A percentile compares a stretch with the other conserved stretches of the same genome.
These are phyloP conservation scores for Stichodactyla mertensii DNA, from an alignment of 64 coral and sea anemone species.

Conservation along the genomic window DNA sequence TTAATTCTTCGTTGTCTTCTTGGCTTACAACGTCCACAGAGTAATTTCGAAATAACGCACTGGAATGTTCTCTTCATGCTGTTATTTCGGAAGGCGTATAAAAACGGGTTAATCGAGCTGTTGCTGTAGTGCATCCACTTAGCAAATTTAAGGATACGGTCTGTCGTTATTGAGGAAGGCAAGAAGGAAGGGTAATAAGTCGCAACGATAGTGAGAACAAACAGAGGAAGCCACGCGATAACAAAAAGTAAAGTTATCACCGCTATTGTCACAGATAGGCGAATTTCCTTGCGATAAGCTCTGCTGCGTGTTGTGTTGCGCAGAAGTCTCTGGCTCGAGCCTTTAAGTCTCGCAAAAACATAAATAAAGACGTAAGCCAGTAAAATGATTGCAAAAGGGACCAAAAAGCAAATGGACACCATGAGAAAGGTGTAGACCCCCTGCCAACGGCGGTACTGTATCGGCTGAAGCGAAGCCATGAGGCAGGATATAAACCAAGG, in stretches of 20 bases:
- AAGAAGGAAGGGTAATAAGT: constrained; percentile 36
- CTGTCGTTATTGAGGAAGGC: background rate
- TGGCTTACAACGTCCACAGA: background rate
- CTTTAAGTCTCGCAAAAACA: background rate
- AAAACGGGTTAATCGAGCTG: constrained; percentile 44
- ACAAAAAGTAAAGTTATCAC: constrained; percentile 53
- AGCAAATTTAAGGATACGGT: constrained; percentile 36
- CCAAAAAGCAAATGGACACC: constrained; percentile 39
- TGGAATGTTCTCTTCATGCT: constrained; percentile 43
- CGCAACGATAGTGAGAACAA: constrained; percentile 40
- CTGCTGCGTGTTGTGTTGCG: background rate
- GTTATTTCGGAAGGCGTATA: constrained; percentile 45
- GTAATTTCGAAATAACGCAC: background rate
- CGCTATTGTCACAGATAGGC: constrained; percentile 44
- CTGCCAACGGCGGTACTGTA: constrained; percentile 44
- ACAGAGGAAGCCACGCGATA: constrained; percentile 60
- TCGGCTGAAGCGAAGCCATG: constrained; percentile 44
- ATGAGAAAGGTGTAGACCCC: constrained; percentile 34
- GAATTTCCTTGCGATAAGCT: constrained; percentile 25
- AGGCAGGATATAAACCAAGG: constrained; percentile 31
- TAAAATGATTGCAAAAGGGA: constrained; percentile 40
- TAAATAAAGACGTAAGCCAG: constrained; percentile 50
- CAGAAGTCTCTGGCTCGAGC: background rate
- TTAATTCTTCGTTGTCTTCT: constrained; percentile 1
- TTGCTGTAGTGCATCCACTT: constrained; percentile 74